phyloP scores from a whole-genome alignment of 2,888 invertebrate species.

The Athetis lepigone region DNA sequence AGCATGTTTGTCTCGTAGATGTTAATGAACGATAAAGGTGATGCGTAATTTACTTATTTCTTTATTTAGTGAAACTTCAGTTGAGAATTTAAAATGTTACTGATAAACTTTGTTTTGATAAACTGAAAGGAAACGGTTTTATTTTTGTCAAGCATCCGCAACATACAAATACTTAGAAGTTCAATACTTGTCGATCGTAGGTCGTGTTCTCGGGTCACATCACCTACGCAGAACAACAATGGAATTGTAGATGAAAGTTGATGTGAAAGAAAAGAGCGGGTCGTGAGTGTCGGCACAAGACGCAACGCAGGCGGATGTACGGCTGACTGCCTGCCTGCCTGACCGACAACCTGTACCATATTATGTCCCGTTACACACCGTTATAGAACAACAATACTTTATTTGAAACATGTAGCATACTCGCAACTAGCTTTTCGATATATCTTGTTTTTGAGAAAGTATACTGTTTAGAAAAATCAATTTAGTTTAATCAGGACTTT shows the following conservation, averaged over 20 bases:
- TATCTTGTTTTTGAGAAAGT: constrained; percentile 18
- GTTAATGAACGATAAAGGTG: constrained; percentile 37
- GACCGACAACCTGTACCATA: constrained; percentile 61
- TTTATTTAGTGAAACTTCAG: constrained; percentile 34
- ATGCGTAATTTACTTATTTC: constrained; percentile 43
- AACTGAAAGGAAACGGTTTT: not conserved
- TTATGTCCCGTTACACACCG: constrained; percentile 68
- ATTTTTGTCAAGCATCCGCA: not conserved
- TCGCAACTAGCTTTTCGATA: not conserved
- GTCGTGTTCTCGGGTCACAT: constrained; percentile 16
- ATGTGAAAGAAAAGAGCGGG: constrained; percentile 62
- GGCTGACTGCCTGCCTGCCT: constrained; percentile 72
- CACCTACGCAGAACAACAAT: constrained; percentile 52
- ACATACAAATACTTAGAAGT: constrained; percentile 12
- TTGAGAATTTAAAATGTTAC: constrained; percentile 27
- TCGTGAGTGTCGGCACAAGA: constrained; percentile 53
- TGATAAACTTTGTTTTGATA: constrained; percentile 21
- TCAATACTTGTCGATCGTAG: constrained; percentile 14
- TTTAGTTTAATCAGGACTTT: constrained; percentile 9
- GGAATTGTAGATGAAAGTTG: constrained; percentile 67
- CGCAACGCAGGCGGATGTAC: constrained; percentile 72
- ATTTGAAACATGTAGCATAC: not conserved
- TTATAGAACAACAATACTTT: constrained; percentile 52
- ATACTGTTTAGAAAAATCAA: constrained; percentile 7
- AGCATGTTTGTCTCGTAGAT: constrained; percentile 27